Base-by-base conservation (phyloP, 1,140 invertebrate genomes). In the Solen grandis region DNA sequence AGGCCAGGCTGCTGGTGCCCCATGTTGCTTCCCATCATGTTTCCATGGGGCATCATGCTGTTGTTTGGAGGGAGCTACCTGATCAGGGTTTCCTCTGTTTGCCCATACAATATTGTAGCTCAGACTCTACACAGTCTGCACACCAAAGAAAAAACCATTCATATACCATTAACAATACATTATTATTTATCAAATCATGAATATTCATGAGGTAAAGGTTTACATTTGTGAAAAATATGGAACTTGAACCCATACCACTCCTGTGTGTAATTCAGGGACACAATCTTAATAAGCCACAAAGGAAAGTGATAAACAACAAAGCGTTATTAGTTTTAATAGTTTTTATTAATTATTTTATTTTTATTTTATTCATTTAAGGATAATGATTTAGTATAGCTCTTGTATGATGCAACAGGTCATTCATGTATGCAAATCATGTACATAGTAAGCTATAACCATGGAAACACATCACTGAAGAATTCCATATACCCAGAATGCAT, bases 21-120 rank as follows among this genome's bases (percentile, higher is more conserved):
- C 66, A 82, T 86, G 36, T 76, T 83, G 35, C 75, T 63, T 55
- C n/a, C 66, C 4, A 38, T 69, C 25, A 33, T 80, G 65, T 81
- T 81, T 41, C 70, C 79, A 41, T 80, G 81, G 8, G 63, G 63
- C 78, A 82, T 83, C 82, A 84, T 83, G 65, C 57, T 86, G 60
- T 83, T 81, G 5, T n/a, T n/a, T n/a, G n/a, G n/a, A n/a, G 74
- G 60, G 16, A 82, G 84, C 76, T n/a, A n/a, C n/a, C n/a, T n/a
- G n/a, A n/a, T n/a, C n/a, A n/a, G n/a, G n/a, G n/a, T n/a, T n/a
- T n/a, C n/a, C n/a, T n/a, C n/a, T n/a, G n/a, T n/a, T n/a, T n/a
- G n/a, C n/a, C n/a, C n/a, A n/a, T n/a, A n/a, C n/a, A n/a, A n/a
- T n/a, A n/a, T n/a, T n/a, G n/a, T n/a, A n/a, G n/a, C n/a, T n/a